Evolutionary conservation across 2,888 invertebrate species (phyloP).

Genomic region (Diplolepis rosae): DNA sequence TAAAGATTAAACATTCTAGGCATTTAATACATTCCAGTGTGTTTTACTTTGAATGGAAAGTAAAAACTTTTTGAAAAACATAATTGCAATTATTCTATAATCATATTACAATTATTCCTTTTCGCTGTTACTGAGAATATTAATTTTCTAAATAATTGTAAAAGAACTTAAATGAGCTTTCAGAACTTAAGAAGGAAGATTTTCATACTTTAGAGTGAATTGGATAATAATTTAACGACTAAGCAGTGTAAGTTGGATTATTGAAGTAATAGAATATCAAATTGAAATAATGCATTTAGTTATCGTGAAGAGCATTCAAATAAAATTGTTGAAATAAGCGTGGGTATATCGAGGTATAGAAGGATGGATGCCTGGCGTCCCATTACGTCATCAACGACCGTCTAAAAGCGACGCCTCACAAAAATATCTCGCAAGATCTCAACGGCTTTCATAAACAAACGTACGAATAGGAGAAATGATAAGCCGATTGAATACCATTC

Average conservation of each 20-base stretch:
- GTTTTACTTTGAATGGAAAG: too few relatives aligned
- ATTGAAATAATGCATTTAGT: not conserved
- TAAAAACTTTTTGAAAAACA: too few relatives aligned
- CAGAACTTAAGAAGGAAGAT: too few relatives aligned
- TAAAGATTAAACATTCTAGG: too few relatives aligned
- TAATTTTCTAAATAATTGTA: too few relatives aligned
- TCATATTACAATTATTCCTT: too few relatives aligned
- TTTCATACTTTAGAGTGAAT: not conserved
- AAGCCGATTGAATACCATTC: slow-evolving; percentile 11
- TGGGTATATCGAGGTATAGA: slow-evolving; percentile 10
- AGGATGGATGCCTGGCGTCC: slow-evolving; percentile 38
- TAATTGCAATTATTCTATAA: too few relatives aligned
- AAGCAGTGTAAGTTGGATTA: not conserved
- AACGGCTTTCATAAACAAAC: slow-evolving; percentile 47
- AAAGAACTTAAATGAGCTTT: too few relatives aligned
- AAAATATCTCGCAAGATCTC: slow-evolving; percentile 56
- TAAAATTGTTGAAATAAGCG: slow-evolving; percentile 12
- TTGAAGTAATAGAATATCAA: not conserved
- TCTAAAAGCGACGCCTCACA: slow-evolving; percentile 61
- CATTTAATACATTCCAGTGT: too few relatives aligned
- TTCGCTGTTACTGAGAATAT: too few relatives aligned
- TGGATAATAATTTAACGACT: too few relatives aligned
- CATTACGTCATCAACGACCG: slow-evolving; percentile 30
- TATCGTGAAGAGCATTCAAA: not conserved
- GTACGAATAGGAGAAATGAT: slow-evolving; percentile 30